A percentile compares a stretch with the other conserved stretches of the same genome.
These are phyloP conservation scores for Takifugu flavidus DNA, from an alignment of 2,113 vertebrate species.

Conservation along the genomic window DNA sequence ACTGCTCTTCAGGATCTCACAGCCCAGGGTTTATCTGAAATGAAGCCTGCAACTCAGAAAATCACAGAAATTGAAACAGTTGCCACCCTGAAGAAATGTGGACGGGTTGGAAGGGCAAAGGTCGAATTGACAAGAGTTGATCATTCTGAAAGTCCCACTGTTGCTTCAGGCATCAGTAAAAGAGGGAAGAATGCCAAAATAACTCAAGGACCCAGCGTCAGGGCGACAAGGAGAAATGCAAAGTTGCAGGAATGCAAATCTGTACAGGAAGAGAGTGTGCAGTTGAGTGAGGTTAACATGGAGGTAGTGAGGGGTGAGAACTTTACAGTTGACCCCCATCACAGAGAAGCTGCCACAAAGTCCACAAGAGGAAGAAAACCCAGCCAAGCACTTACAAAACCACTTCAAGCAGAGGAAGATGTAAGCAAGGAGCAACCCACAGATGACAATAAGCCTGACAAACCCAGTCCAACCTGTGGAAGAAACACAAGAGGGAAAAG, in stretches of 20 bases:
- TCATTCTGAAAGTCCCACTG: conserved; percentile 2
- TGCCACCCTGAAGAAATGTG: conserved; percentile 23
- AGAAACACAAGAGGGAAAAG: conserved; percentile 51
- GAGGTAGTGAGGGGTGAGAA: conserved; percentile 4
- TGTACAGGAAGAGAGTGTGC: conserved; percentile 1
- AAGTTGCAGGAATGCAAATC: conserved; percentile 20
- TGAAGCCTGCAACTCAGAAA: not conserved
- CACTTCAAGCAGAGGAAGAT: conserved; percentile 10
- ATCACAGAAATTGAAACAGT: not conserved
- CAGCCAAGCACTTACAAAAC: conserved; percentile 21
- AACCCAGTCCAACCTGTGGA: not conserved
- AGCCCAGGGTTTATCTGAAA: not conserved
- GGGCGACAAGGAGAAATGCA: conserved; percentile 34
- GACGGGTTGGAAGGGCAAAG: conserved; percentile 32
- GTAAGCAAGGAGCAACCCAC: not conserved
- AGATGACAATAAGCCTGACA: conserved; percentile 1
- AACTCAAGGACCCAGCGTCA: conserved; percentile 18
- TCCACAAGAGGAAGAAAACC: conserved; percentile 45
- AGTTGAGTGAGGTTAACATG: conserved; percentile 9
- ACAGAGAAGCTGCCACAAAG: conserved; percentile 30
- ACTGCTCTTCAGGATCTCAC: conserved; percentile 1
- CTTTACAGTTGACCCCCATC: not conserved
- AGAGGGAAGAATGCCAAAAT: conserved; percentile 48
- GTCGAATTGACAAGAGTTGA: conserved; percentile 11
- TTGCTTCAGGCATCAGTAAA: conserved; percentile 46